Evolutionary conservation across 2,113 vertebrate genomes (phyloP).

Genomic region (Speoplatyrhinus poulsoni): DNA sequence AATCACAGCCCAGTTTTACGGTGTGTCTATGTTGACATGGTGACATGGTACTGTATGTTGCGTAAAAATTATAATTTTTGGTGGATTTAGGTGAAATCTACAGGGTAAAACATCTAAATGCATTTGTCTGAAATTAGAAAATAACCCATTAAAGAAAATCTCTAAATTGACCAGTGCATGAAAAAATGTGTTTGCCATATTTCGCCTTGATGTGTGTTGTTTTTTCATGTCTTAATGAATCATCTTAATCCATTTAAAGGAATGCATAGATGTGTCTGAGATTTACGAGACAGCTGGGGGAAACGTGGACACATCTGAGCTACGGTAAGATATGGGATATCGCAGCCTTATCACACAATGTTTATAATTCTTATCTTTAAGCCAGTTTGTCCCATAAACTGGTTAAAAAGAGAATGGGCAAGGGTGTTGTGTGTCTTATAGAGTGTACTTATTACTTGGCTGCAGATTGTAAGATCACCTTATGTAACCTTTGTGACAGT

Average conservation of each 20-base stretch:
- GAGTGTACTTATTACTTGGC: neutral
- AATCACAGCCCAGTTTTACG: too few species aligned
- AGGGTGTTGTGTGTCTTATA: constrained; percentile 1
- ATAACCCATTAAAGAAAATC: too few species aligned
- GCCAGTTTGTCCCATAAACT: constrained; percentile 29
- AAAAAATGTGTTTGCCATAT: neutral
- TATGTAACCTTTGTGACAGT: neutral
- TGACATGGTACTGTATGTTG: too few species aligned
- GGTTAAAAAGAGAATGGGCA: neutral
- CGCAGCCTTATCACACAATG: neutral
- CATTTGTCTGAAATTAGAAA: too few species aligned
- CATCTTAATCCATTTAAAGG: constrained; percentile 59
- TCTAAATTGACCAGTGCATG: too few species aligned
- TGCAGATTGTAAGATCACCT: constrained; percentile 3
- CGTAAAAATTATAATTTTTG: too few species aligned
- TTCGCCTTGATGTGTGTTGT: neutral
- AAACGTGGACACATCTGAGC: constrained; percentile 74
- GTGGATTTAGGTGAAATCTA: too few species aligned
- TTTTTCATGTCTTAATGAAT: neutral
- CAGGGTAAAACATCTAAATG: too few species aligned
- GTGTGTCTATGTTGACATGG: too few species aligned
- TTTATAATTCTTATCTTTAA: constrained; percentile 8
- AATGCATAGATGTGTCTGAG: constrained; percentile 67
- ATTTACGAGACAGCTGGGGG: constrained; percentile 61
- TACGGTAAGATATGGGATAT: constrained; percentile 73